Evolutionary conservation across 37 sponge, comb jelly and placozoan species (phyloP), one percentile per base, ranked within the genome.

Genomic region (Haliclona indistincta): DNA sequence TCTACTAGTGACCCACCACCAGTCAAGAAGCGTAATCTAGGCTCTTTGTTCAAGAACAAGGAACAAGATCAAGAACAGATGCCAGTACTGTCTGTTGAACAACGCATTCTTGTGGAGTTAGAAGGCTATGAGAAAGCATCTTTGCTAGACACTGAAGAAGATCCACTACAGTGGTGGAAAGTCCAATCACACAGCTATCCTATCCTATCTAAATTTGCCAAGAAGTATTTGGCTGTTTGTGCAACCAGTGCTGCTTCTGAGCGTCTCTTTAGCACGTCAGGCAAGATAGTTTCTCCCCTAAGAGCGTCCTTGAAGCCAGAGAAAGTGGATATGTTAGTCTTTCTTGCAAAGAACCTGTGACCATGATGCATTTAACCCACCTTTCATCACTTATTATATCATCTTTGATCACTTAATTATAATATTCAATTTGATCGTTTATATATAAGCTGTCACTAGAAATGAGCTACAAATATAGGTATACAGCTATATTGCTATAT

Each of bases 191-290:
- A 35, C 11, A 65, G 32, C 34, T 63, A 35, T 41, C 68, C 43
- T 1, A 43, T 67, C 2, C 39, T 78, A 20, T 65, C 78, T 20
- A 49, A 32, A 30, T 30, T 78, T 25, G 78, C 78, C n/a, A 67
- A 66, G 38, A 78, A 78, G 56, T 78, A 66, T 23, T 42, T 78
- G 22, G 65, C 68, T 66, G 49, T 67, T 13, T 78, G 78, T 67
- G 78, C 78, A 11, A 66, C 55, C 10, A 78, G 78, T 52, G 42
- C 67, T 13, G 47, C 78, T 22, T 78, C 78, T 1, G 68, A 78
- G 49, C 33, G 78, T 20, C 38, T 78, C 20, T 78, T 78, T 29
- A 78, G 78, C 37, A 67, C 78, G 17, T 65, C 78, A 38, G 78
- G 78, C 17, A 44, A 67, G 20, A 30, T 78, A 7, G 78, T 66